Evolutionary conservation across 2,888 invertebrate species (phyloP).

Genomic region (Carterocephalus palaemon): DNA sequence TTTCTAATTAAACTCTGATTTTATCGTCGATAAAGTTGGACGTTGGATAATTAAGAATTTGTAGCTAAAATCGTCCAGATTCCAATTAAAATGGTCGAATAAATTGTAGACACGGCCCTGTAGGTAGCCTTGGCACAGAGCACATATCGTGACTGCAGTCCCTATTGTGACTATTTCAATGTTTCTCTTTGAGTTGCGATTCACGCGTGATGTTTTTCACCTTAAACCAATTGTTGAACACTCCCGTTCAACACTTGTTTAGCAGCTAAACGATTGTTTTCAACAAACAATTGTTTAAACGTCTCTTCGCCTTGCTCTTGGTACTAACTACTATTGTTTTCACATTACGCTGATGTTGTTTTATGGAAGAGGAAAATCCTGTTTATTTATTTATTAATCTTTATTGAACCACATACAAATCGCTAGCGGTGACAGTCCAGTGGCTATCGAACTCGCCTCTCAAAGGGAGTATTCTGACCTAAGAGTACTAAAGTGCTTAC

Average conservation of each 20-base stretch:
- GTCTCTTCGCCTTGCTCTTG: neutral
- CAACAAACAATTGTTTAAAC: neutral
- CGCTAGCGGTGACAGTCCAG: too few relatives aligned
- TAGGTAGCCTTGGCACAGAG: constrained; percentile 13
- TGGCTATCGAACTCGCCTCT: too few relatives aligned
- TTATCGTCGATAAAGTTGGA: neutral
- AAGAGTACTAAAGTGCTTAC: too few relatives aligned
- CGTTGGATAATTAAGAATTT: constrained; percentile 9
- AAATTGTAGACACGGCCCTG: constrained; percentile 6
- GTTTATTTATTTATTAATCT: too few relatives aligned
- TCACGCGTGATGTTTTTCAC: constrained; percentile 22
- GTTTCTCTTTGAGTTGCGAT: constrained; percentile 15
- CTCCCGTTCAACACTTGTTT: constrained; percentile 6
- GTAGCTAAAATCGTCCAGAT: neutral
- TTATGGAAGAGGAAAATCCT: too few relatives aligned
- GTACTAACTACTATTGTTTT: neutral
- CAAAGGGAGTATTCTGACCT: too few relatives aligned
- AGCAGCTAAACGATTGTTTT: constrained; percentile 2
- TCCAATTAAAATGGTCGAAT: constrained; percentile 11
- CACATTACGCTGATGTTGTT: too few relatives aligned
- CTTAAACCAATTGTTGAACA: constrained; percentile 9
- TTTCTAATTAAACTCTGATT: neutral
- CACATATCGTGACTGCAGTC: constrained; percentile 17
- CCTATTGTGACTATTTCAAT: constrained; percentile 18
- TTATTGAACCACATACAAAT: too few relatives aligned